Evolutionary conservation across 1,140 invertebrate species (phyloP).

Genomic region (Galendromus occidentalis): DNA sequence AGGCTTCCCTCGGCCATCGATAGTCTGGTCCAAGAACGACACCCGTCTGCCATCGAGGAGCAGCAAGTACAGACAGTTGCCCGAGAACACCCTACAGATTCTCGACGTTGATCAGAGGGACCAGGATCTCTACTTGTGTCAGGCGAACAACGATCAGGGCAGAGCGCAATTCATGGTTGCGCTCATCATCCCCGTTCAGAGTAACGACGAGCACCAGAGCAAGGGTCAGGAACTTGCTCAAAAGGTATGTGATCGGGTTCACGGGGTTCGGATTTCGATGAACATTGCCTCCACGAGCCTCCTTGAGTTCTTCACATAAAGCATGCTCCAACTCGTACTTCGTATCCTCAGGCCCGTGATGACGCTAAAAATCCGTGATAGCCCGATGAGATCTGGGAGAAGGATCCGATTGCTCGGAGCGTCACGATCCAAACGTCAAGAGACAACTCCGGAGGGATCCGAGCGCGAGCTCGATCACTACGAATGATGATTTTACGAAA

Average conservation of each 20-base stretch:
- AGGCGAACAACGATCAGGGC: not conserved
- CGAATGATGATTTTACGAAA: too few relatives aligned
- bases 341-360: too few relatives aligned
- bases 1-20: not conserved
- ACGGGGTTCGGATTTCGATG: not conserved
- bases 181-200: not conserved
- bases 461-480: too few relatives aligned
- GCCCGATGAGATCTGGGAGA: too few relatives aligned
- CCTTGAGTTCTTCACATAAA: too few relatives aligned
- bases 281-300: too few relatives aligned
- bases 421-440: too few relatives aligned
- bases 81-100: conserved; percentile 2
- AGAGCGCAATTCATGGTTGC: not conserved
- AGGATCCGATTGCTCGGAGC: too few relatives aligned
- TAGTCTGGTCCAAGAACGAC: not conserved
- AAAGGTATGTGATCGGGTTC: not conserved
- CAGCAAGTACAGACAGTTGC: not conserved
- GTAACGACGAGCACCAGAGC: not conserved
- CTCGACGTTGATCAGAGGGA: not conserved
- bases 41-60: not conserved
- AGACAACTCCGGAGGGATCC: too few relatives aligned
- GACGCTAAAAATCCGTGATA: too few relatives aligned
- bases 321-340: too few relatives aligned
- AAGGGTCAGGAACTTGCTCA: not conserved
- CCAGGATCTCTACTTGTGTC: not conserved